A percentile compares a stretch with the other conserved stretches of the same genome.
phyloP scores from a whole-genome alignment of 2,113 vertebrate genomes.

The Python bivittatus region DNA sequence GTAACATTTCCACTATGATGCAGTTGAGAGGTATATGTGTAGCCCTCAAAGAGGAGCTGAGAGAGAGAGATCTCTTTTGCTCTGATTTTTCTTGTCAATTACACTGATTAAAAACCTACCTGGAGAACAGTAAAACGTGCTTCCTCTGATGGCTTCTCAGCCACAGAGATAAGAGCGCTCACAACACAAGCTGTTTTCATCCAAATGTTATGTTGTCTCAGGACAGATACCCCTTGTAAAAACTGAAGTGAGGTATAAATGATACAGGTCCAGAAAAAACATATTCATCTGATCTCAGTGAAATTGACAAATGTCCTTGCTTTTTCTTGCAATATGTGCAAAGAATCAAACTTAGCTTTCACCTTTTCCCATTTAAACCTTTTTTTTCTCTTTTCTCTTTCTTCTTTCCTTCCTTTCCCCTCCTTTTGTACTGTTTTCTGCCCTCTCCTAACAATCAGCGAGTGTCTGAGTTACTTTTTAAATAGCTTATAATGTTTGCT shows the following conservation, averaged over 20 bases:
- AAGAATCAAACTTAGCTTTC: slow-evolving; percentile 55
- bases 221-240: neutral
- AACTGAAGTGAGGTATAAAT: neutral
- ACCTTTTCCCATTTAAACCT: slow-evolving; percentile 44
- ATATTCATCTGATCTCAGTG: slow-evolving; percentile 59
- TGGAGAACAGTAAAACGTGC: neutral
- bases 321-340: slow-evolving; percentile 57
- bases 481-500: slow-evolving; percentile 55
- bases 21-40: slow-evolving; percentile 76
- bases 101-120: slow-evolving; percentile 60
- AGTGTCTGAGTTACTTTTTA: slow-evolving; percentile 47
- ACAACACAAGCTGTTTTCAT: neutral
- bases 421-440: neutral
- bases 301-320: slow-evolving; percentile 68
- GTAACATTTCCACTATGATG: slow-evolving; percentile 48
- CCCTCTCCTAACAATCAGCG: slow-evolving; percentile 24
- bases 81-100: slow-evolving; percentile 68
- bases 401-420: slow-evolving; percentile 36
- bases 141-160: neutral
- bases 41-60: slow-evolving; percentile 50
- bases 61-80: slow-evolving; percentile 41
- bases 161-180: neutral
- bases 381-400: slow-evolving; percentile 21
- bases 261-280: neutral
- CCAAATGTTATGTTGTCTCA: accelerated